A percentile compares a stretch with the other conserved stretches of the same genome.
phyloP scores from a whole-genome alignment of 2,888 invertebrate genomes.

The Ditula angustiorana region DNA sequence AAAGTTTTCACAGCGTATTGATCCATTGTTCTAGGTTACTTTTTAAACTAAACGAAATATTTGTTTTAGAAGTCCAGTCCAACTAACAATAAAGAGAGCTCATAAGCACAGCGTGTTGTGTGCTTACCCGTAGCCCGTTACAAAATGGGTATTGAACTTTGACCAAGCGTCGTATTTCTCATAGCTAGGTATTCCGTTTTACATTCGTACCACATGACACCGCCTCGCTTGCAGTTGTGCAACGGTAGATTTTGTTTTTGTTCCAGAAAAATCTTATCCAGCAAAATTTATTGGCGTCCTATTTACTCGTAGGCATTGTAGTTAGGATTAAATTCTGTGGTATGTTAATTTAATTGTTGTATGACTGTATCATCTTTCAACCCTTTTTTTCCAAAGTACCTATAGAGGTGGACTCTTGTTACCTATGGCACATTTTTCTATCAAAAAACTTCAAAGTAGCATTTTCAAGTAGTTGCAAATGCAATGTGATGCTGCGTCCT shows the following conservation, averaged over 20 bases:
- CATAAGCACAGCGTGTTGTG: slow-evolving; percentile 26
- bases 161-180: slow-evolving; percentile 40
- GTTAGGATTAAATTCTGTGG: not conserved
- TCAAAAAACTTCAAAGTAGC: no score
- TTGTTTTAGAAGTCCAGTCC: slow-evolving; percentile 4
- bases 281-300: not conserved
- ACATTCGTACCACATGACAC: slow-evolving; percentile 46
- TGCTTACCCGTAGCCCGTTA: slow-evolving; percentile 14
- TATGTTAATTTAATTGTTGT: not conserved
- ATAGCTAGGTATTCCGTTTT: slow-evolving; percentile 38
- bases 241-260: slow-evolving; percentile 49
- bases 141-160: slow-evolving; percentile 38
- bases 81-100: slow-evolving; percentile 21
- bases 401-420: no score
- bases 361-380: no score
- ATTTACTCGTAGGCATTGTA: not conserved
- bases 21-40: not conserved
- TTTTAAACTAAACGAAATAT: not conserved
- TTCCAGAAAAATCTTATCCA: slow-evolving; percentile 40
- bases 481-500: no score
- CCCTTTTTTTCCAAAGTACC: no score
- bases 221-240: slow-evolving; percentile 48
- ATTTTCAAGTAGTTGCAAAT: no score
- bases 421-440: no score
- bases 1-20: not conserved